These are phyloP conservation scores for Drosophila kurseongensis DNA, from an alignment of 1,140 invertebrate species.

Conservation along the genomic window DNA sequence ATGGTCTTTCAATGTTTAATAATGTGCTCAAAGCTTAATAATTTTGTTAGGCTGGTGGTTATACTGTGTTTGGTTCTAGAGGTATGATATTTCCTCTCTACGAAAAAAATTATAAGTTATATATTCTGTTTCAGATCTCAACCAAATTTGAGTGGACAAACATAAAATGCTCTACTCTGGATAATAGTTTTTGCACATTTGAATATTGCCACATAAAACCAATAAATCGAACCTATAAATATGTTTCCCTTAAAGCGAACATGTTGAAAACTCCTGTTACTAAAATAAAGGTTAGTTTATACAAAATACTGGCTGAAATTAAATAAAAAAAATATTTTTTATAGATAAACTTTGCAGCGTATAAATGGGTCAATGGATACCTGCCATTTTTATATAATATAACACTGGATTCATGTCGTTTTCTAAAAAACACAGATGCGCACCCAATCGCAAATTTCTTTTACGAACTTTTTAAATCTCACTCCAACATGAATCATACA, in stretches of 20 bases:
- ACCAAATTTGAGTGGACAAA: constrained; percentile 15
- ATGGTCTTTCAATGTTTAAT: too few relatives aligned
- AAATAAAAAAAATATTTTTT: background rate
- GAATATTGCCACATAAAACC: constrained; percentile 31
- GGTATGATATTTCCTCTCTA: background rate
- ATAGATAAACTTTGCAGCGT: constrained; percentile 12
- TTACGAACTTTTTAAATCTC: too few relatives aligned
- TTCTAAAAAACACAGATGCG: too few relatives aligned
- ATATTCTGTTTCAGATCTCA: too few relatives aligned
- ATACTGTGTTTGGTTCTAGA: background rate
- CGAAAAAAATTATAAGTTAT: too few relatives aligned
- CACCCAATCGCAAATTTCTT: too few relatives aligned
- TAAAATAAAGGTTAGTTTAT: constrained; percentile 2
- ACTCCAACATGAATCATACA: constrained; percentile 13
- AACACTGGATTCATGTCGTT: too few relatives aligned
- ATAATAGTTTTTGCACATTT: constrained; percentile 5
- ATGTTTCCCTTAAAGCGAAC: constrained; percentile 2
- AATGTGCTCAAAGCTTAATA: background rate
- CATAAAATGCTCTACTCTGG: background rate
- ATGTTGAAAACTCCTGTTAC: background rate
- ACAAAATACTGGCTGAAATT: too few relatives aligned
- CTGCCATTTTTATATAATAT: constrained; percentile 5
- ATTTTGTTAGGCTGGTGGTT: background rate
- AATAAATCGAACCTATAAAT: constrained; percentile 29
- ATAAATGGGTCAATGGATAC: background rate